phyloP scores from a whole-genome alignment of 2,888 invertebrate species.

The Synergus itoensis region DNA sequence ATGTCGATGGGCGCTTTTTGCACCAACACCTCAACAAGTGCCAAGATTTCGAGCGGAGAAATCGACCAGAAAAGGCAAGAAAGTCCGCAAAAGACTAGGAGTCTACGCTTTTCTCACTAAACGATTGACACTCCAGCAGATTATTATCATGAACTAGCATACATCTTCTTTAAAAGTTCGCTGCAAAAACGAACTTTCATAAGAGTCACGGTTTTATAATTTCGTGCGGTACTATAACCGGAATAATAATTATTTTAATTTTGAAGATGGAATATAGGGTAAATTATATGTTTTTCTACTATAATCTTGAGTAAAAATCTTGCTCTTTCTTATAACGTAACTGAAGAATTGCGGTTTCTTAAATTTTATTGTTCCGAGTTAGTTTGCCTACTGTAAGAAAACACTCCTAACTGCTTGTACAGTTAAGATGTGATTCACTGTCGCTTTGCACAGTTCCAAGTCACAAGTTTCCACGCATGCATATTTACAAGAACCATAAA shows the following conservation, averaged over 20 bases:
- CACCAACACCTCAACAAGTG: neutral
- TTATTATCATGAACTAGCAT: neutral
- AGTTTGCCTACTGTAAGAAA: neutral
- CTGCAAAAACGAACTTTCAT: too few relatives aligned
- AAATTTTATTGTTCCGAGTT: neutral
- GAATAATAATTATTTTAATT: neutral
- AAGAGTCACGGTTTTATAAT: neutral
- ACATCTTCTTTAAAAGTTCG: too few relatives aligned
- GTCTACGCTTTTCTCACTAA: slow-evolving; percentile 50
- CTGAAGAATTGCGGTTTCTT: neutral
- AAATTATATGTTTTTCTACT: too few relatives aligned
- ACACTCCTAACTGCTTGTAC: neutral
- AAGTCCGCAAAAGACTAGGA: slow-evolving; percentile 42
- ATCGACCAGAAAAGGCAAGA: slow-evolving; percentile 54
- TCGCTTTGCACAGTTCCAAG: neutral
- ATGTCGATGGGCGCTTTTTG: neutral
- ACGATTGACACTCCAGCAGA: slow-evolving; percentile 44
- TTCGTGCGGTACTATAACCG: neutral
- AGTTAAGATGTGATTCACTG: neutral
- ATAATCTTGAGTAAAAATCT: too few relatives aligned
- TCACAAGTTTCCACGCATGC: neutral
- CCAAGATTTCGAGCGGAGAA: slow-evolving; percentile 49
- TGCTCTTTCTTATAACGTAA: neutral
- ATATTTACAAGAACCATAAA: neutral
- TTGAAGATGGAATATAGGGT: neutral